Base-by-base conservation (phyloP, 2,888 invertebrate species). In the Dichetophora obliterata region DNA sequence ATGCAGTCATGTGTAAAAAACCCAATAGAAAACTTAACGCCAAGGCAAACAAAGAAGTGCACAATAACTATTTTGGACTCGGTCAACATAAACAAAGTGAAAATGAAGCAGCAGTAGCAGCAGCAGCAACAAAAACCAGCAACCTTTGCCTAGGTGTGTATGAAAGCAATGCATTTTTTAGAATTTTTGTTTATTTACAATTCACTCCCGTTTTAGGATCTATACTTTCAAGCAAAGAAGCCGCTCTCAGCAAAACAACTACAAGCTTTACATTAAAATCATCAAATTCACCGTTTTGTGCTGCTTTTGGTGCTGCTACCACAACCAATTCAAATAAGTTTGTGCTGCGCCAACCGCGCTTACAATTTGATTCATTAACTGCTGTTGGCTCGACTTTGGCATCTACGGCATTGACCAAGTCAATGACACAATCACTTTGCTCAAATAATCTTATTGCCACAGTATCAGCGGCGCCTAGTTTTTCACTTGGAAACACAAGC, bases 1-100 rank as follows among this genome's bases (percentile, higher is more conserved):
- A 92, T 78, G 92, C 92, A 80, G 92, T 92, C 31, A 84, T 84
- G 79, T 86, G 80, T 77, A 87, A 78, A 79, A 75, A 78, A 52
- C 31, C 76, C 52, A 37, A n/a, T 65, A 65, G 74, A 50, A 50
- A 48, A 68, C 22, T 24, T 27, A 19, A 50, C 72, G n/a, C 75
- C 50, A 68, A 16, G 59, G 43, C 61, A 43, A 61, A 68, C 75
- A 80, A 80, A 27, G 75, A 77, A 76, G 31, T 76, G 50, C 78
- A 85, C 82, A 74, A 82, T 57, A 87, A 86, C 63, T 86, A 85
- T 75, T 88, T 88, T 80, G 83, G 87, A 8, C 75, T 87, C 16
- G 22, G 19, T 14, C 52, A 74, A 52, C 52, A 31, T 19, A 34
- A 65, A 31, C 16, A 9, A 24, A 27, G 9, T 0, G 71, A 74